These are phyloP conservation scores for Drosophila sechellia DNA, from an alignment of 1,140 invertebrate species.

Conservation along the genomic window DNA sequence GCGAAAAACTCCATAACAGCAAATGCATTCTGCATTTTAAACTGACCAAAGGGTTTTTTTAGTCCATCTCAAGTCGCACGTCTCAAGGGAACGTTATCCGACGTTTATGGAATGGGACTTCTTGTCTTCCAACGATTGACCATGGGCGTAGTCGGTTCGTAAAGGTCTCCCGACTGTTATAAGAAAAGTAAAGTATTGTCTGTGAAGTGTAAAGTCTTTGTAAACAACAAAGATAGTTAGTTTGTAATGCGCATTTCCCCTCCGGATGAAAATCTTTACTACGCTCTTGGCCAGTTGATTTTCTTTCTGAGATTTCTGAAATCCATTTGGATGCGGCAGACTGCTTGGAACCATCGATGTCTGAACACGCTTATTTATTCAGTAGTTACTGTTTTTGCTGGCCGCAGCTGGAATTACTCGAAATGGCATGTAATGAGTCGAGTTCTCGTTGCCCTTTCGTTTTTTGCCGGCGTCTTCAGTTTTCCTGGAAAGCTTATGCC, in stretches of 20 bases:
- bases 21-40: slow-evolving; percentile 55
- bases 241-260: background rate
- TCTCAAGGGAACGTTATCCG: slow-evolving; percentile 52
- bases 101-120: slow-evolving; percentile 43
- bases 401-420: slow-evolving; percentile 26
- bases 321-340: slow-evolving; percentile 32
- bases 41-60: slow-evolving; percentile 40
- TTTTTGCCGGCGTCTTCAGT: slow-evolving; percentile 12
- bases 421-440: slow-evolving; percentile 43
- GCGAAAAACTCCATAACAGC: slow-evolving; percentile 49
- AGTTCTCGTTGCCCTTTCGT: slow-evolving; percentile 6
- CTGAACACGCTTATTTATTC: slow-evolving; percentile 29
- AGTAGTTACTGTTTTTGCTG: slow-evolving; percentile 20
- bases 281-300: slow-evolving; percentile 7
- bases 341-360: slow-evolving; percentile 43
- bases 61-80: slow-evolving; percentile 15
- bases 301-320: slow-evolving; percentile 16
- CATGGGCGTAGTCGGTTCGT: background rate
- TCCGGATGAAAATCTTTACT: background rate
- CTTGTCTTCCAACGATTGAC: background rate
- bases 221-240: no score
- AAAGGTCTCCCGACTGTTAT: no score
- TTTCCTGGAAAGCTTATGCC: slow-evolving; percentile 27
- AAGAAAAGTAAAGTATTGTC: no score
- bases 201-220: no score